Base-by-base conservation (phyloP, 2,888 invertebrate genomes). In the Drosophila hawaiiensis region DNA sequence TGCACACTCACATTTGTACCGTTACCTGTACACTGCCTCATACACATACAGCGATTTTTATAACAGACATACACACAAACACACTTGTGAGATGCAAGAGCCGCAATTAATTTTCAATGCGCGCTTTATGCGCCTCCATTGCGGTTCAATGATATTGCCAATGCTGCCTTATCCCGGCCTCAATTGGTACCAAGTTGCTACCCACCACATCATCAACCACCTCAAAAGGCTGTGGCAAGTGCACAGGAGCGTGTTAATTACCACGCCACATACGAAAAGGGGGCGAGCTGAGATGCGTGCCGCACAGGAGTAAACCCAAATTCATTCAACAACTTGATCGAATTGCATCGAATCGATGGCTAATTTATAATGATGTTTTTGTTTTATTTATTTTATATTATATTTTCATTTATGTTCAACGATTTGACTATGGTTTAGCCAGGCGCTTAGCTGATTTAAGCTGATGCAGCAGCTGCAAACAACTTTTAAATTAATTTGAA, bases 51-150 rank as follows among this genome's bases (percentile, higher is more conserved):
- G 2, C 16, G 3, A 10, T 35, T 22, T 35, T 31, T n/a, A 10
- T 43, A 22, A 43, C 37, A 7, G 7, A 35, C 39, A 37, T 58
- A 43, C 29, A 31, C 22, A 22, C 59, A n/a, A 33, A 58, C 49
- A 62, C 61, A 61, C 50, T 22, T 53, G 43, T 52, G 49, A 43
- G 43, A 31, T 54, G 54, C 53, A 54, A 65, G 54, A 64, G 75
- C 70, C 73, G 90, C 86, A 90, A 87, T 87, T 87, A 89, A 87
- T 90, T 87, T 90, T 79, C 87, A 87, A 89, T 90, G 90, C 60
- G 64, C 72, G 78, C 87, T 86, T 88, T 85, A 83, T 88, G 85
- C 80, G 80, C 80, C 89, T 78, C 66, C 78, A 68, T 73, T 83
- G 78, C 78, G 76, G 66, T 64, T 69, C 72, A 66, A 63, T 74